A percentile compares a stretch with the other conserved stretches of the same genome.
phyloP scores from a whole-genome alignment of 2,113 vertebrate species.

The Ochotona curzoniae region DNA sequence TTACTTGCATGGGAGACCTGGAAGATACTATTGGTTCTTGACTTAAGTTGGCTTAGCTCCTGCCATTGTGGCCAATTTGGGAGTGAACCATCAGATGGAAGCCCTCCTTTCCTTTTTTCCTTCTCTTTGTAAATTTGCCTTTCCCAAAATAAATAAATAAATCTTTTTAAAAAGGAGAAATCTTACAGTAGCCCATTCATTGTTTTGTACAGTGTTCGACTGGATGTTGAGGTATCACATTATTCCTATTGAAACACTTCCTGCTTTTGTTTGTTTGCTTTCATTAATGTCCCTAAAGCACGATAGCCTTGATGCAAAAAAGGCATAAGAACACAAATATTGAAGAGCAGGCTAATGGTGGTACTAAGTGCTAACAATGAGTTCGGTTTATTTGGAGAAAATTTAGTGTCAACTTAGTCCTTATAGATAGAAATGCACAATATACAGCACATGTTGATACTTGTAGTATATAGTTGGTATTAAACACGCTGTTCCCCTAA shows the following conservation, averaged over 20 bases:
- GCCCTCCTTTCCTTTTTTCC: no score
- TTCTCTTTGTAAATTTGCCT: no score
- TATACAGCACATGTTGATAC: background rate
- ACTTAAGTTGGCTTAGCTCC: no score
- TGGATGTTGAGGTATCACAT: background rate
- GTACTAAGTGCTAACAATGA: background rate
- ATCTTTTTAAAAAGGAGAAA: no score
- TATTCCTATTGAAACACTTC: background rate
- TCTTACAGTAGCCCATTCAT: no score
- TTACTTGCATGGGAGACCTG: no score
- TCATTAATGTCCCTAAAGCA: background rate
- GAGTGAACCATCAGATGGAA: no score
- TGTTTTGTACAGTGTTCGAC: background rate
- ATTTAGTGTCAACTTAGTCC: background rate
- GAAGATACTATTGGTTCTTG: no score
- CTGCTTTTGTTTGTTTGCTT: background rate
- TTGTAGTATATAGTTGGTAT: background rate
- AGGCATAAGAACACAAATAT: background rate
- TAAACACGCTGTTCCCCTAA: background rate
- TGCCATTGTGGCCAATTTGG: no score
- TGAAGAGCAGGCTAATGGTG: no score
- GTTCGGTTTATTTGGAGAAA: background rate
- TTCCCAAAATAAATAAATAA: no score
- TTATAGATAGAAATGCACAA: background rate
- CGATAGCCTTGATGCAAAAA: background rate